Evolutionary conservation across 2,113 vertebrate genomes (phyloP).

Genomic region (Meriones unguiculatus): DNA sequence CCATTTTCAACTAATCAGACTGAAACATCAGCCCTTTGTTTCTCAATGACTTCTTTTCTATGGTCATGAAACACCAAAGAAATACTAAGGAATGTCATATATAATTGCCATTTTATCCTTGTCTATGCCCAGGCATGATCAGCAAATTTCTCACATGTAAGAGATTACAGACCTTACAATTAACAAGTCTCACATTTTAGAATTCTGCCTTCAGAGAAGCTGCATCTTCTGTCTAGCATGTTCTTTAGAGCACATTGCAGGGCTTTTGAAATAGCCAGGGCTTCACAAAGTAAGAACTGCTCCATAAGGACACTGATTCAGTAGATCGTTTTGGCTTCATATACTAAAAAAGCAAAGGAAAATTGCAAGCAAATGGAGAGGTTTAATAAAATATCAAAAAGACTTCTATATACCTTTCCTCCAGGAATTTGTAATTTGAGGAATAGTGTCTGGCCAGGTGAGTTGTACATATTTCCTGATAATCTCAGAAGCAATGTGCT

Average conservation of each 20-base stretch:
- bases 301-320: not conserved
- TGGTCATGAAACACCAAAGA: not conserved
- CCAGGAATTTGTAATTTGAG: not conserved
- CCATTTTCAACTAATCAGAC: not conserved
- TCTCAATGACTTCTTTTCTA: not conserved
- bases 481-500: not conserved
- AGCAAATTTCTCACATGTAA: not conserved
- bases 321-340: conserved; percentile 6
- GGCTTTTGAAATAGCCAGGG: not conserved
- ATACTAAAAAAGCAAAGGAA: not conserved
- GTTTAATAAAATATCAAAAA: conserved; percentile 3
- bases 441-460: not conserved
- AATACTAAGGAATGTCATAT: not conserved
- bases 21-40: conserved; percentile 1
- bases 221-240: not conserved
- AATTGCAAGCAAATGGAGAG: not conserved
- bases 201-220: not conserved
- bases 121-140: not conserved
- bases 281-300: not conserved
- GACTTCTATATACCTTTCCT: not conserved
- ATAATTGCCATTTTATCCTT: not conserved
- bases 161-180: not conserved
- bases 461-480: not conserved
- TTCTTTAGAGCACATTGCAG: not conserved
- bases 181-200: not conserved